Evolutionary conservation across 2,888 invertebrate species (phyloP).

Genomic region (Eugnorisma glareosa): DNA sequence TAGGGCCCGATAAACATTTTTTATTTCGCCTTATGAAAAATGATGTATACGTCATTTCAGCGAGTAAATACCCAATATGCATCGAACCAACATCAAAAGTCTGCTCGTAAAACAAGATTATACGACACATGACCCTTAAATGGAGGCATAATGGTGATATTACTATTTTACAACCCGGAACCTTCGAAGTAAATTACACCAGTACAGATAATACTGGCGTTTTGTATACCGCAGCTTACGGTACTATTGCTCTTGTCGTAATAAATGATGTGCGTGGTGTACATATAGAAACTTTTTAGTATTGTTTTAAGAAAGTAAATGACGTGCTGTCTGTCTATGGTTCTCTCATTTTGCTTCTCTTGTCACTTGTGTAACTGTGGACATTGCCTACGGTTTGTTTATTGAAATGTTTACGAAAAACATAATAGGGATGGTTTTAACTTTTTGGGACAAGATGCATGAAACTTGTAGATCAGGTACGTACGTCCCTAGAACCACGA

Average conservation of each 20-base stretch:
- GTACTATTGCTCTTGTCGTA: constrained; percentile 44
- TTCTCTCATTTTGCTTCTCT: not conserved
- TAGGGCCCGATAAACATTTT: constrained; percentile 80
- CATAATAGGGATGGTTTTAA: not conserved
- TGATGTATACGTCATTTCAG: constrained; percentile 63
- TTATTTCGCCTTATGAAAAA: constrained; percentile 77
- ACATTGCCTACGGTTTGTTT: not conserved
- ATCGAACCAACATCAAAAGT: constrained; percentile 63
- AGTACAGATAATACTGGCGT: constrained; percentile 58
- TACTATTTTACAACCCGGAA: constrained; percentile 69
- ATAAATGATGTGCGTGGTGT: constrained; percentile 47
- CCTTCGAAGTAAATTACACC: constrained; percentile 62
- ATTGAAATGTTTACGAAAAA: constrained; percentile 35
- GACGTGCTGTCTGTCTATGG: not conserved
- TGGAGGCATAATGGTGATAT: constrained; percentile 68
- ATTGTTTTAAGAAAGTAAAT: constrained; percentile 2
- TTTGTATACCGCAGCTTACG: constrained; percentile 49
- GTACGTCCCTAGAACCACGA: not conserved
- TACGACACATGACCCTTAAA: constrained; percentile 68
- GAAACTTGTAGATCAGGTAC: not conserved
- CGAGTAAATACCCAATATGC: constrained; percentile 58
- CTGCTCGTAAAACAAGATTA: constrained; percentile 69
- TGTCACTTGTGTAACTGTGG: not conserved
- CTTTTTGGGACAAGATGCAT: not conserved
- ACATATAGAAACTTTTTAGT: not conserved